phyloP scores from a whole-genome alignment of 2,888 invertebrate genomes.

The Drosophila formosana region DNA sequence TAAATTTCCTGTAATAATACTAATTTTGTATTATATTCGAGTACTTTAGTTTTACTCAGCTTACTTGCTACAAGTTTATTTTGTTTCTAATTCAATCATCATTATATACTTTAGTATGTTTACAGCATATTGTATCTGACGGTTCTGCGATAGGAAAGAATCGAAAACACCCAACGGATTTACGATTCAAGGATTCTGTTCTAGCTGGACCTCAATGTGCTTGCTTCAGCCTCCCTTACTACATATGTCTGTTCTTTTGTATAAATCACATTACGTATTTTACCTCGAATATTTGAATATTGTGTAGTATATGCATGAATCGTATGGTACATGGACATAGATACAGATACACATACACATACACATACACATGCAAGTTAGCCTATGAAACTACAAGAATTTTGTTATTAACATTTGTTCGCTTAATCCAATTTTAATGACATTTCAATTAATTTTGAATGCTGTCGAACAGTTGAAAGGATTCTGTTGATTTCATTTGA shows the following conservation, averaged over 20 bases:
- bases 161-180: neutral
- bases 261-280: slow-evolving; percentile 22
- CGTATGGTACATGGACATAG: slow-evolving; percentile 3
- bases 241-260: neutral
- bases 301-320: slow-evolving; percentile 2
- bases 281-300: slow-evolving; percentile 9
- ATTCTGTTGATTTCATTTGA: neutral
- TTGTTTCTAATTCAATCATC: neutral
- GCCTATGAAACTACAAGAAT: slow-evolving; percentile 24
- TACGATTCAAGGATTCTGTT: neutral
- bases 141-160: slow-evolving; percentile 11
- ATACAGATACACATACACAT: slow-evolving; percentile 1
- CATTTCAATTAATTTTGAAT: slow-evolving; percentile 9
- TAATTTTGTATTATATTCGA: neutral
- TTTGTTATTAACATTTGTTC: slow-evolving; percentile 34
- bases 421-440: slow-evolving; percentile 19
- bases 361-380: slow-evolving; percentile 10
- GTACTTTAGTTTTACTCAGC: neutral
- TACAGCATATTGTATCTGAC: slow-evolving; percentile 10
- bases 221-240: neutral
- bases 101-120: neutral
- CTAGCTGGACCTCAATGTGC: slow-evolving; percentile 4
- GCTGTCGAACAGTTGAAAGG: neutral
- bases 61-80: neutral
- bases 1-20: neutral